A percentile compares a stretch with the other conserved stretches of the same genome.
Evolutionary conservation across 2,113 vertebrate genomes (phyloP).

Genomic region (Anseranas semipalmata): DNA sequence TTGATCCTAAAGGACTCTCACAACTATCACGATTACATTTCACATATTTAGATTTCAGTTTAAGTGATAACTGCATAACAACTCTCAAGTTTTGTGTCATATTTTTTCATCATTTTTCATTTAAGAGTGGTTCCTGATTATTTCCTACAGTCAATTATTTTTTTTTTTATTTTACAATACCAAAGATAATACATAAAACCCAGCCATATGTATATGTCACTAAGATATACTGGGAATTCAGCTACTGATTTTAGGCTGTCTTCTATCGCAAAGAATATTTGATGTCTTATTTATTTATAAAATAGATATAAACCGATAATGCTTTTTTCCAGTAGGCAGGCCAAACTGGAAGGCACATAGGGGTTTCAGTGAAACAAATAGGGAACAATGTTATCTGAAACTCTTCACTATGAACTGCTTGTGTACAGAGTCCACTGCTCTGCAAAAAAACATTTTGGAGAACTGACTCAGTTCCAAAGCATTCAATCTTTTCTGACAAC

Average conservation of each 20-base stretch:
- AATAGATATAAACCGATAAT: neutral
- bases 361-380: neutral
- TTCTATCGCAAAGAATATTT: neutral
- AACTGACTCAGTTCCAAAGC: neutral
- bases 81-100: neutral
- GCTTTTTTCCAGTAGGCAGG: neutral
- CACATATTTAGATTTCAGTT: neutral
- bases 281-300: neutral
- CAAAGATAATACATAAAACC: neutral
- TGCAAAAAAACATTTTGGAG: neutral
- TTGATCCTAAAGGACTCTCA: neutral
- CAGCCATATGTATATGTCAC: rapidly evolving
- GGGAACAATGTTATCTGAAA: neutral
- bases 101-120: neutral
- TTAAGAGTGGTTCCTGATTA: neutral
- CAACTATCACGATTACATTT: neutral
- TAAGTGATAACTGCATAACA: neutral
- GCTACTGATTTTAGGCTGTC: neutral
- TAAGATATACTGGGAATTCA: neutral
- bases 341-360: neutral
- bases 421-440: neutral
- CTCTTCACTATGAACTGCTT: rapidly evolving
- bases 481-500: neutral
- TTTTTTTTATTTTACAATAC: neutral
- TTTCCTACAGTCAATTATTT: neutral